phyloP scores from a whole-genome alignment of 2,888 invertebrate genomes.

The Drosophila pullipes region DNA sequence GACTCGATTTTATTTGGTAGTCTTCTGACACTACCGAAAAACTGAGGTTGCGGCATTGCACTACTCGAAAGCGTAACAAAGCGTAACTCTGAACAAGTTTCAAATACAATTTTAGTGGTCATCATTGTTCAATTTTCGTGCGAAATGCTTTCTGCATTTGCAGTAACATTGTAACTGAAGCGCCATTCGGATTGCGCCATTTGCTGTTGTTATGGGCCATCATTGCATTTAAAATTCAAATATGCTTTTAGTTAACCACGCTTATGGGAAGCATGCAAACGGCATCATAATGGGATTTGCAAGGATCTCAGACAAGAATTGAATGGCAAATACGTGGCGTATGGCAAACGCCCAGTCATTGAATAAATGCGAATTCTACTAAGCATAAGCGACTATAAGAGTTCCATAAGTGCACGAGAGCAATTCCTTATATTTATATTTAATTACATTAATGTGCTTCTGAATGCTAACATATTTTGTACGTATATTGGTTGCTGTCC shows the following conservation, averaged over 20 bases:
- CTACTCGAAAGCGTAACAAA: conserved; percentile 19
- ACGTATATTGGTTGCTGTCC: background rate
- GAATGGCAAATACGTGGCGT: background rate
- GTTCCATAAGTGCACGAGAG: background rate
- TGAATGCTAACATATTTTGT: background rate
- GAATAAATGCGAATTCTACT: background rate
- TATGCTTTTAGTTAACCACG: conserved; percentile 66
- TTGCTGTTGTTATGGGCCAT: conserved; percentile 45
- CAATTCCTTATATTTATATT: conserved; percentile 5
- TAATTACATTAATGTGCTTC: background rate
- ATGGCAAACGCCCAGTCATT: background rate
- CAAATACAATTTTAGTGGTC: conserved; percentile 59
- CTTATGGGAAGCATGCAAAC: conserved; percentile 45
- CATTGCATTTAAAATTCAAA: conserved; percentile 71
- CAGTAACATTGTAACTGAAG: conserved; percentile 3
- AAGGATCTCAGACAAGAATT: background rate
- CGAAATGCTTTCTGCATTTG: conserved; percentile 9
- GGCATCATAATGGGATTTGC: conserved; percentile 38
- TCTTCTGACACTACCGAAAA: conserved; percentile 35
- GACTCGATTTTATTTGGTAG: conserved; percentile 66
- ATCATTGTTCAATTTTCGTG: conserved; percentile 53
- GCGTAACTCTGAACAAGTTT: conserved; percentile 45
- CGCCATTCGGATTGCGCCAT: conserved; percentile 1
- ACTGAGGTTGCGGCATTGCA: conserved; percentile 6
- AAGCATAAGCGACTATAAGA: background rate